phyloP scores from a whole-genome alignment of 1,140 invertebrate species.

The Bombus soroeensis region DNA sequence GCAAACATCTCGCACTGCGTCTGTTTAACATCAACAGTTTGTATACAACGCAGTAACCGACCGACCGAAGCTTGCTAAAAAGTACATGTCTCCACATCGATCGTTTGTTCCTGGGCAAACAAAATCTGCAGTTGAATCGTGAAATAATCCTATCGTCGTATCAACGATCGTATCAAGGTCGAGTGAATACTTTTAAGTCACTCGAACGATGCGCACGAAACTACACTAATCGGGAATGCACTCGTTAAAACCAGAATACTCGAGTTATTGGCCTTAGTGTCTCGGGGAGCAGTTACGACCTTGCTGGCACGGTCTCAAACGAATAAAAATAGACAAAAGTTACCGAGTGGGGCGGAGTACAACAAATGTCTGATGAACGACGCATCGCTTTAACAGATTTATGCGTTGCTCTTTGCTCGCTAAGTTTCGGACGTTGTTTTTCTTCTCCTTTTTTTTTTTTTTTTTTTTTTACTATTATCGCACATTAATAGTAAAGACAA shows the following conservation, averaged over 20 bases:
- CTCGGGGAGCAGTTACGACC: slow-evolving; percentile 20
- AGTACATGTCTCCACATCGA: not conserved
- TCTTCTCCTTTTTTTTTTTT: not conserved
- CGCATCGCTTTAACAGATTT: not conserved
- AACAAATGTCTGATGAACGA: slow-evolving; percentile 28
- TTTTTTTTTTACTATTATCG: not conserved
- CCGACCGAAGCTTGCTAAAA: not conserved
- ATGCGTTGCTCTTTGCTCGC: not conserved
- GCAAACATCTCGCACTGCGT: not conserved
- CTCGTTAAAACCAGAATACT: slow-evolving; percentile 52
- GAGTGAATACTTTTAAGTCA: not conserved
- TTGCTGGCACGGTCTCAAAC: slow-evolving; percentile 37
- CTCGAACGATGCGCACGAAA: not conserved
- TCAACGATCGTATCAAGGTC: not conserved
- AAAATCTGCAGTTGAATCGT: not conserved
- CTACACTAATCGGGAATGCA: slow-evolving; percentile 20
- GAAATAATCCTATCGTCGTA: not conserved
- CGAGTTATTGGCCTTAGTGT: slow-evolving; percentile 52
- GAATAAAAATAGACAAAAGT: slow-evolving; percentile 46
- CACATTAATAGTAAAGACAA: not conserved
- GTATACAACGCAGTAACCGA: not conserved
- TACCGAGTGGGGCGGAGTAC: not conserved
- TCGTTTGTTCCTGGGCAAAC: not conserved
- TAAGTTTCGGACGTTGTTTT: not conserved
- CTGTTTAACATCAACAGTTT: not conserved